Evolutionary conservation across 2,113 vertebrate species (phyloP).

Genomic region (Porphyrio hochstetteri): DNA sequence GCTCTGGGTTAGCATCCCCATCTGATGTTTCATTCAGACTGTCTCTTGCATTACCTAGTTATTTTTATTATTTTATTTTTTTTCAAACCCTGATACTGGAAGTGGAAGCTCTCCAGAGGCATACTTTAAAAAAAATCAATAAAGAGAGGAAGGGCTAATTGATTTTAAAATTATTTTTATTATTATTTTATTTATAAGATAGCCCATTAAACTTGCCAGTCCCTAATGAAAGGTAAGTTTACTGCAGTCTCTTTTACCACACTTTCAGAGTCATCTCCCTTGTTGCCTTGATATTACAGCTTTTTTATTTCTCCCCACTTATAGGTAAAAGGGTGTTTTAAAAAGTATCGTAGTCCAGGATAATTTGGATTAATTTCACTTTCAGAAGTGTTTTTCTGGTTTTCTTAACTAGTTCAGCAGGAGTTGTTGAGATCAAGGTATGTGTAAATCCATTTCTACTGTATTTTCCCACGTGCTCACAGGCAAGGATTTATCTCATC

Average conservation of each 20-base stretch:
- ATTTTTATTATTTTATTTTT: not conserved
- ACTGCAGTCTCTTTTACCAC: not conserved
- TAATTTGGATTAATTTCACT: not conserved
- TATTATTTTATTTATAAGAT: not conserved
- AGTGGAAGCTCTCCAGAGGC: not conserved
- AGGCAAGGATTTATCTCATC: not conserved
- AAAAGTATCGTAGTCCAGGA: not conserved
- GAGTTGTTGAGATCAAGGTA: not conserved
- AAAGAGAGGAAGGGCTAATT: not conserved
- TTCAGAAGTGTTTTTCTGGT: not conserved
- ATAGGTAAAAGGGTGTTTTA: rapidly evolving
- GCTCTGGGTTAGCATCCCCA: not conserved
- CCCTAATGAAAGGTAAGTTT: not conserved
- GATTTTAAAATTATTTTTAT: conserved; percentile 5
- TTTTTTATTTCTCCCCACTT: not conserved
- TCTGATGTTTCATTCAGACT: conserved; percentile 29
- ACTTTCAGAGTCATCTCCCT: not conserved
- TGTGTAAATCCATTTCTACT: not conserved
- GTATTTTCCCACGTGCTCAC: not conserved
- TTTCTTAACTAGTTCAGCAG: not conserved
- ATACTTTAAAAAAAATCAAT: conserved; percentile 25
- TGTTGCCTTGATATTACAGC: not conserved
- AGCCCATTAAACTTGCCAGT: not conserved
- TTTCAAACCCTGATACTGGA: not conserved
- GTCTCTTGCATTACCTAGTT: not conserved